Conservation (phyloP, 2,888 invertebrate species). For the Caradrina kadenii region DNA sequence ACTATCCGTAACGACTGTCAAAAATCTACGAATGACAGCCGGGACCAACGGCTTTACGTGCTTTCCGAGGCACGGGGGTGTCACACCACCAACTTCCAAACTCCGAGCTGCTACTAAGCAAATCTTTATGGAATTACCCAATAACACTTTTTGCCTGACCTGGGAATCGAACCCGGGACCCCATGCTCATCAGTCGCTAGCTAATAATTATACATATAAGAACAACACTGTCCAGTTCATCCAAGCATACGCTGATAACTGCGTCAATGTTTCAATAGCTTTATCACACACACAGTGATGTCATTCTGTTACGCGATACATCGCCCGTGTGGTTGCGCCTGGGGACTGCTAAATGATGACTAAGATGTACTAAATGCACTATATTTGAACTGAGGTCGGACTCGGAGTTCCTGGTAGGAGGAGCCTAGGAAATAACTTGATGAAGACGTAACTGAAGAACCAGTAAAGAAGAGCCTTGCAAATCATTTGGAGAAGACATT, state of each 20-base stretch:
- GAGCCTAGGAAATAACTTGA: neutral
- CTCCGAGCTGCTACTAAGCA: no score
- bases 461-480: neutral
- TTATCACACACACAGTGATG: conserved; percentile 51
- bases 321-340: conserved; percentile 10
- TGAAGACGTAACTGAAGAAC: neutral
- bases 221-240: conserved; percentile 1
- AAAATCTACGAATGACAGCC: no score
- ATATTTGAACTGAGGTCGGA: conserved; percentile 2
- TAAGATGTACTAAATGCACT: conserved; percentile 29
- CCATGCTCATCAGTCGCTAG: no score
- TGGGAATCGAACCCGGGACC: no score
- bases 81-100: no score
- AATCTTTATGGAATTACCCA: no score
- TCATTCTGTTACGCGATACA: conserved; percentile 52
- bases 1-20: no score
- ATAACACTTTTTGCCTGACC: no score
- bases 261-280: conserved; percentile 42
- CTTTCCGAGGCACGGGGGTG: no score
- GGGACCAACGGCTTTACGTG: no score
- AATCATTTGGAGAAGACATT: no score
- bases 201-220: no score
- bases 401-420: neutral
- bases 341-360: conserved; percentile 55
- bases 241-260: conserved; percentile 31